These are phyloP conservation scores for Macropis europaea DNA, from an alignment of 2,888 invertebrate species.

Conservation along the genomic window DNA sequence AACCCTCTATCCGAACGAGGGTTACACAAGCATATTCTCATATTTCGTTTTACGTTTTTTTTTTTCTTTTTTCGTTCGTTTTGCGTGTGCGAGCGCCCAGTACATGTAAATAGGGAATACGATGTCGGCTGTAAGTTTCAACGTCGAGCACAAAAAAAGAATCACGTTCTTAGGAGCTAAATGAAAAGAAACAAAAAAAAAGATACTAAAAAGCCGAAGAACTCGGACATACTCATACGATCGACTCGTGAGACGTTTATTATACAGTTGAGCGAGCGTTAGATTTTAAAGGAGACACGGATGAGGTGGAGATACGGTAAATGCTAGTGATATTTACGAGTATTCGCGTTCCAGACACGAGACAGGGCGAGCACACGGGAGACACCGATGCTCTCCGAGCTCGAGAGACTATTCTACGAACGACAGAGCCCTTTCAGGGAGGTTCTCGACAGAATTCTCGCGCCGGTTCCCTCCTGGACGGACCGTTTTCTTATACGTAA, in stretches of 20 bases:
- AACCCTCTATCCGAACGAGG: no score
- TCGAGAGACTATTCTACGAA: neutral
- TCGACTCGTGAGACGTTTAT: conserved; percentile 61
- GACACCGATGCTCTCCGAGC: neutral
- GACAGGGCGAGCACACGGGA: neutral
- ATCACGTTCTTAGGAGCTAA: conserved; percentile 30
- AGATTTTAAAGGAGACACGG: conserved; percentile 42
- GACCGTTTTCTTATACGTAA: neutral
- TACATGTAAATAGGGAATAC: conserved; percentile 70
- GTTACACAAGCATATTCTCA: conserved; percentile 8
- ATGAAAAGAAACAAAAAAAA: no score
- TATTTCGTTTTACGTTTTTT: conserved; percentile 32
- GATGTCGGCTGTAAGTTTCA: conserved; percentile 30
- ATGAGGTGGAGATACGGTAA: neutral
- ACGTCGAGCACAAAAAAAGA: conserved; percentile 61
- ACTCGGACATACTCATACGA: conserved; percentile 62
- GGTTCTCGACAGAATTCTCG: neutral
- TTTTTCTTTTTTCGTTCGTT: conserved; percentile 36
- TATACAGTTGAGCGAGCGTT: conserved; percentile 54
- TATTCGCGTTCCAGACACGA: neutral
- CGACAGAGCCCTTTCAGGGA: neutral
- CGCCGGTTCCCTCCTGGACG: conserved; percentile 7
- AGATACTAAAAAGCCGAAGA: conserved; percentile 16
- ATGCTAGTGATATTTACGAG: conserved; percentile 36
- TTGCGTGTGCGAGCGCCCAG: conserved; percentile 49